phyloP scores from a whole-genome alignment of 1,140 invertebrate genomes.

The Drosophila kikkawai region DNA sequence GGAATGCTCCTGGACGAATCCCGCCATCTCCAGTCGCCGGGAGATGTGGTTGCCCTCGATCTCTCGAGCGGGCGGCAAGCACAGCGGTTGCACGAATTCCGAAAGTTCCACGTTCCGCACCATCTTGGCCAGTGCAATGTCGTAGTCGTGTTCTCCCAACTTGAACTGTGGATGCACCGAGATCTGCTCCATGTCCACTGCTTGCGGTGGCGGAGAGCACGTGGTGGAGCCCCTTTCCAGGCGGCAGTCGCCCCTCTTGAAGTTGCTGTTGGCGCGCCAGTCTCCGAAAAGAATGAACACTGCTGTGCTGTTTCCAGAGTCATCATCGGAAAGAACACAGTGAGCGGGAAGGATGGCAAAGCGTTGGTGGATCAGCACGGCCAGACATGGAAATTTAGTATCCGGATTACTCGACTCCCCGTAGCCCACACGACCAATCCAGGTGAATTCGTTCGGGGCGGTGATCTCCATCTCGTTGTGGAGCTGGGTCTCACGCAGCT shows the following conservation, averaged over 20 bases:
- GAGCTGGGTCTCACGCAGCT: slow-evolving; percentile 17
- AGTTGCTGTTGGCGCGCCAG: not conserved
- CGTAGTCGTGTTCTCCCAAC: not conserved
- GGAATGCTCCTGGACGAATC: not conserved
- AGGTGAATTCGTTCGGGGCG: slow-evolving; percentile 24
- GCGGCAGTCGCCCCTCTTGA: not conserved
- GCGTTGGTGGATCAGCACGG: slow-evolving; percentile 18
- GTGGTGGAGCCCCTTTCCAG: not conserved
- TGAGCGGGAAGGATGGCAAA: slow-evolving; percentile 31
- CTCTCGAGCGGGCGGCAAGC: slow-evolving; percentile 10
- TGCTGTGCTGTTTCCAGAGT: not conserved
- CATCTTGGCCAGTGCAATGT: slow-evolving; percentile 34
- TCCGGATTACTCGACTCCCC: not conserved
- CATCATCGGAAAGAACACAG: slow-evolving; percentile 1
- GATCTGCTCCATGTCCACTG: slow-evolving; percentile 16
- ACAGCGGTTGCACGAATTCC: slow-evolving; percentile 17
- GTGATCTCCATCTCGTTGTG: slow-evolving; percentile 8
- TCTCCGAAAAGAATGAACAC: slow-evolving; percentile 8
- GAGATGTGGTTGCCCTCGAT: slow-evolving; percentile 11
- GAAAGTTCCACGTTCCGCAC: slow-evolving; percentile 1
- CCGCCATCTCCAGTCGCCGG: slow-evolving; percentile 17
- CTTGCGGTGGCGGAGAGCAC: slow-evolving; percentile 7
- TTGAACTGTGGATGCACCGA: slow-evolving; percentile 30
- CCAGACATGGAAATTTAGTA: not conserved
- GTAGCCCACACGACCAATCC: slow-evolving; percentile 33